A percentile compares a stretch with the other conserved stretches of the same genome.
Evolutionary conservation across 1,140 invertebrate species (phyloP).

Genomic region (Drosophila orena): DNA sequence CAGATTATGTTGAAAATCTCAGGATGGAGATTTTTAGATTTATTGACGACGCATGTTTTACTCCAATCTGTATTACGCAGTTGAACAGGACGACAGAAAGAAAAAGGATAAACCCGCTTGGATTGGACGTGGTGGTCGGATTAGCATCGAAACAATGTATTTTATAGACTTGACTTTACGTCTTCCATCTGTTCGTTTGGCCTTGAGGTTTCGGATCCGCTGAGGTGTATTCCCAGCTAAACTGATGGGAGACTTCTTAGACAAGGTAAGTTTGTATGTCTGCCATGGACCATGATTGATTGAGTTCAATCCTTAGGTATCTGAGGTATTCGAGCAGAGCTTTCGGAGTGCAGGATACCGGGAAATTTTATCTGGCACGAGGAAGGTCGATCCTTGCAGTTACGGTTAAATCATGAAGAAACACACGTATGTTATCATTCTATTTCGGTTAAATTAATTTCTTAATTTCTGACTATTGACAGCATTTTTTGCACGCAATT

Average conservation of each 20-base stretch:
- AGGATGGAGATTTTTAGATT: background rate
- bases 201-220: background rate
- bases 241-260: background rate
- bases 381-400: background rate
- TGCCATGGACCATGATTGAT: background rate
- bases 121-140: too few species aligned
- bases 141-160: background rate
- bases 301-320: background rate
- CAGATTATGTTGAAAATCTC: background rate
- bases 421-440: background rate
- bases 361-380: background rate
- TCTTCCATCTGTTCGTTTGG: background rate
- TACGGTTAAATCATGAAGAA: background rate
- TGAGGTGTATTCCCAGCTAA: background rate
- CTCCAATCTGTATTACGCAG: slow-evolving; percentile 1
- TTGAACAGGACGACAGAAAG: slow-evolving; percentile 11
- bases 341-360: background rate
- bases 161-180: background rate
- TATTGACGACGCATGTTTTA: too few species aligned
- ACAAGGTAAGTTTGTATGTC: background rate
- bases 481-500: too few species aligned
- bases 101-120: background rate
- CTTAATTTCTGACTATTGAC: too few species aligned
- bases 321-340: background rate
- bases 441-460: too few species aligned